Evolutionary conservation across 2,113 vertebrate genomes (phyloP), one percentile per base, ranked within the genome.

Genomic region (Gopherus flavomarginatus): DNA sequence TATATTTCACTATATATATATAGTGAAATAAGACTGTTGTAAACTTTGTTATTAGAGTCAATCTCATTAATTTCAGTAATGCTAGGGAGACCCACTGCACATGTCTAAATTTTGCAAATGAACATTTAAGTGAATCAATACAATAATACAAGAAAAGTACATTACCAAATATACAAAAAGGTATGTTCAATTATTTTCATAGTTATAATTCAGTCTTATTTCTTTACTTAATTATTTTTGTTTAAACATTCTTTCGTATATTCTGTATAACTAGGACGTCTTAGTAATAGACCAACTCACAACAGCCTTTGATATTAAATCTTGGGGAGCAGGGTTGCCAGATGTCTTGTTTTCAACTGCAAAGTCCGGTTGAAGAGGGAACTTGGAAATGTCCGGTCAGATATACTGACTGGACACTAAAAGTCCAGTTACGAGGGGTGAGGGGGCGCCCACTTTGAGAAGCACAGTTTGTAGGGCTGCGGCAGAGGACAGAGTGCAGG

Each of bases 301-400:
- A 3, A 47, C 42, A 91, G n/a, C 11, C 9, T 90, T 97, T 75
- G 11, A n/a, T 93, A 69, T 75, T 77, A 57, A 75, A 65, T 80
- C 29, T 22, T 26, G 26, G 26, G 56, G 22, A 59, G 26, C 26
- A 59, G 26, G 56, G 11, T 59, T 29, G 56, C 56, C 26, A 29
- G 56, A 10, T 59, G 26, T 29, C 56, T 59, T 27, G 26, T 27
- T 59, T 59, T 12, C 26, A 12, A 27, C 26, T 11, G 26, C 26
- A 27, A 11, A 11, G 10, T 11, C 24, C 11, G 2, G 26, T 12
- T 26, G 26, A 12, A 59, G 26, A 59, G 56, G 56, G 56, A 59
- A 59, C 24, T 26, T 59, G 56, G 24, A 59, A 59, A 27, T 27
- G 26, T 59, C 57, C 2, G 26, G 57, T 59, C 57, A 59, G 57